phyloP scores from a whole-genome alignment of 2,113 vertebrate species.

The Takifugu bimaculatus region DNA sequence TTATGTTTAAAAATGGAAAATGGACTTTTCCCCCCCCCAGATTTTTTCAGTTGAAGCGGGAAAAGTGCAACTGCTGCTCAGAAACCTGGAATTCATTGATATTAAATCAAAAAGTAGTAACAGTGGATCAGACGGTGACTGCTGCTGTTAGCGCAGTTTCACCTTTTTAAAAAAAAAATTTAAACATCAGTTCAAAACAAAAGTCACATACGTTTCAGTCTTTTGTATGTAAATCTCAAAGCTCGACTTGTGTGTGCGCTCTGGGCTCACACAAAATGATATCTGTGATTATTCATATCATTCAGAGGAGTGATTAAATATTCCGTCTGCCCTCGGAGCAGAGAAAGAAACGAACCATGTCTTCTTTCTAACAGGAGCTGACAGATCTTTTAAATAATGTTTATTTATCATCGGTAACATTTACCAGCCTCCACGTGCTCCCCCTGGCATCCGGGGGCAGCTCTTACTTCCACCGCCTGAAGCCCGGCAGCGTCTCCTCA shows the following conservation, averaged over 20 bases:
- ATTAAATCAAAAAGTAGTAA: too few species aligned
- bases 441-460: slow-evolving; percentile 46
- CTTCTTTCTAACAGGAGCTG: slow-evolving; percentile 73
- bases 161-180: slow-evolving; percentile 1
- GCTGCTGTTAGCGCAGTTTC: too few species aligned
- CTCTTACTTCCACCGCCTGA: slow-evolving; percentile 33
- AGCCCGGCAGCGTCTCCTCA: slow-evolving; percentile 27
- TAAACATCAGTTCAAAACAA: slow-evolving; percentile 9
- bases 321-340: slow-evolving; percentile 76
- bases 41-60: too few species aligned
- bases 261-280: slow-evolving; percentile 65
- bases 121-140: too few species aligned
- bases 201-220: slow-evolving; percentile 34
- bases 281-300: slow-evolving; percentile 81
- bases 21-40: too few species aligned
- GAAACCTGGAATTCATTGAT: too few species aligned
- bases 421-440: slow-evolving; percentile 50
- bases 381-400: slow-evolving; percentile 82
- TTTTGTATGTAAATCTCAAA: slow-evolving; percentile 66
- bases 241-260: slow-evolving; percentile 26
- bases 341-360: slow-evolving; percentile 75
- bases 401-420: slow-evolving; percentile 79
- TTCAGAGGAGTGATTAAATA: slow-evolving; percentile 81
- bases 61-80: too few species aligned
- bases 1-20: too few species aligned